Conservation (phyloP, 2,797 vertebrate species). For the Falco naumanni region DNA sequence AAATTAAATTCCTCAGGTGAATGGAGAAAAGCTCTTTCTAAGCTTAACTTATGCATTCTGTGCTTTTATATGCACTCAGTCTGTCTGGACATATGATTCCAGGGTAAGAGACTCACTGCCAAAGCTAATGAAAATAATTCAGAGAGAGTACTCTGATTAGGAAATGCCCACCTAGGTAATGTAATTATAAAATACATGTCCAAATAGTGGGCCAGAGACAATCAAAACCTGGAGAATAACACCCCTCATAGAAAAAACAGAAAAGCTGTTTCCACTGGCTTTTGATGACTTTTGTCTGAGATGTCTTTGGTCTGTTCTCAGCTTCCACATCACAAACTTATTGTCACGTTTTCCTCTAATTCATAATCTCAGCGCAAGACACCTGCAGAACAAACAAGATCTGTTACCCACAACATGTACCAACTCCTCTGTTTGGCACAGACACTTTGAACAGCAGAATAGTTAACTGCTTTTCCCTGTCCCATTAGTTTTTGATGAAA, state of each 20-base stretch:
- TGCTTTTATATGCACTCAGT: neutral
- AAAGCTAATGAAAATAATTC: neutral
- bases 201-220: neutral
- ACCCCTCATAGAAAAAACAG: neutral
- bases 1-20: neutral
- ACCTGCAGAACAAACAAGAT: neutral
- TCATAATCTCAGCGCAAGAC: neutral
- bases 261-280: neutral
- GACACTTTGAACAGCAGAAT: neutral
- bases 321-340: neutral
- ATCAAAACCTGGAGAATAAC: neutral
- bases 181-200: neutral
- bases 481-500: neutral
- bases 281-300: neutral
- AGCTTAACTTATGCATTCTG: neutral
- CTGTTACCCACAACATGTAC: neutral
- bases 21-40: neutral
- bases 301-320: neutral
- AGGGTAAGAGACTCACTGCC: neutral
- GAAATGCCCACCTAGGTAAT: neutral
- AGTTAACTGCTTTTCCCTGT: neutral
- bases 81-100: neutral
- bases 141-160: neutral
- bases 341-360: neutral
- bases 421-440: neutral